These are phyloP conservation scores for Graphium colonna DNA, from an alignment of 2,888 invertebrate species.

Conservation along the genomic window DNA sequence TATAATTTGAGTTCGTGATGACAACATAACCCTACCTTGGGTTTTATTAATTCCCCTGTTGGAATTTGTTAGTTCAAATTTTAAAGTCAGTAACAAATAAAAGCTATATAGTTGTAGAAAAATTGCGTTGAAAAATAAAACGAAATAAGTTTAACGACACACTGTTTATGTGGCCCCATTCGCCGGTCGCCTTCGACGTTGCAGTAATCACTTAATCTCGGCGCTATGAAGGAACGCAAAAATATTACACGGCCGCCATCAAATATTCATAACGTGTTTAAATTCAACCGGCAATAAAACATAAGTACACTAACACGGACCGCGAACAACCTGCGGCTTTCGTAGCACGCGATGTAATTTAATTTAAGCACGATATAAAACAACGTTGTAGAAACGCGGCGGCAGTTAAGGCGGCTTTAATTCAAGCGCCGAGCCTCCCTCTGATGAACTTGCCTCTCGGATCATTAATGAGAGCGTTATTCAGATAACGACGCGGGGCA, in stretches of 20 bases:
- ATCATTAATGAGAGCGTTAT: slow-evolving; percentile 51
- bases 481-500: slow-evolving; percentile 34
- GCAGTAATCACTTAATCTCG: slow-evolving; percentile 11
- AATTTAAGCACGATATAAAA: slow-evolving; percentile 67
- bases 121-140: background rate
- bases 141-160: background rate
- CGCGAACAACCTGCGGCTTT: slow-evolving; percentile 47
- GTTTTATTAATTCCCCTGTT: too few species aligned
- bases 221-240: slow-evolving; percentile 13
- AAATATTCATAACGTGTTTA: slow-evolving; percentile 31
- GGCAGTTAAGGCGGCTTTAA: slow-evolving; percentile 57
- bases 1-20: too few species aligned
- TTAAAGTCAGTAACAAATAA: too few species aligned
- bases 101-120: too few species aligned
- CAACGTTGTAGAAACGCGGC: slow-evolving; percentile 46
- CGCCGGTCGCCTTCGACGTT: background rate
- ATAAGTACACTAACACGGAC: slow-evolving; percentile 29
- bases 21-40: too few species aligned
- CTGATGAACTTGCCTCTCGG: slow-evolving; percentile 56
- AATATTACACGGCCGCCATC: slow-evolving; percentile 17
- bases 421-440: slow-evolving; percentile 38
- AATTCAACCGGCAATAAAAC: slow-evolving; percentile 35
- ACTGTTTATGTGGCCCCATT: background rate
- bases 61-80: too few species aligned
- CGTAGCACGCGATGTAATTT: slow-evolving; percentile 63